Percentiles rank a stretch among this genome's conserved stretches.
phyloP scores from a whole-genome alignment of 2,888 invertebrate species.

The Drosophila robusta region DNA sequence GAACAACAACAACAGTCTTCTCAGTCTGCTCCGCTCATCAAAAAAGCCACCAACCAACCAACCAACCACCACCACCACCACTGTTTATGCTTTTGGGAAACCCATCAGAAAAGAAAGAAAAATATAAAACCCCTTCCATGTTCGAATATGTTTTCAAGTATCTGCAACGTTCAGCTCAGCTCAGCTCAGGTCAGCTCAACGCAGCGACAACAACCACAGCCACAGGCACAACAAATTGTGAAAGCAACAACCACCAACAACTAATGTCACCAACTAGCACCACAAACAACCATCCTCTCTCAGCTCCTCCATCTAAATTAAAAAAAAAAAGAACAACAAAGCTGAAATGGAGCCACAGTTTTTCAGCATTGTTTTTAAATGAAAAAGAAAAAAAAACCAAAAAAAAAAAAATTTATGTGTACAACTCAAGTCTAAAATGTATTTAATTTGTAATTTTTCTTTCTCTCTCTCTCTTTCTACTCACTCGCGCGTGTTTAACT shows the following conservation, averaged over 20 bases:
- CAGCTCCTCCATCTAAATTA: slow-evolving; percentile 34
- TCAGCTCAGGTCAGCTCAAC: slow-evolving; percentile 26
- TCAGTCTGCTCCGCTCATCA: slow-evolving; percentile 67
- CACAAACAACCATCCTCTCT: slow-evolving; percentile 15
- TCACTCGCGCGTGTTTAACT: slow-evolving; percentile 7
- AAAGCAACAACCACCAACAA: slow-evolving; percentile 20
- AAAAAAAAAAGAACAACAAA: slow-evolving; percentile 8
- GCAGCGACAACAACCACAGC: slow-evolving; percentile 10
- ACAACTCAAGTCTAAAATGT: slow-evolving; percentile 34
- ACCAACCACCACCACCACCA: slow-evolving; percentile 22
- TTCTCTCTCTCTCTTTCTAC: slow-evolving; percentile 24
- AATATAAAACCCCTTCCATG: background rate
- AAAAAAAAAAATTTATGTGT: slow-evolving; percentile 20
- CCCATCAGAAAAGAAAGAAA: slow-evolving; percentile 2
- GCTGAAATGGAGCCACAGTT: slow-evolving; percentile 22
- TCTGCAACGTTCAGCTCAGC: slow-evolving; percentile 20
- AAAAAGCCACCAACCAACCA: slow-evolving; percentile 43
- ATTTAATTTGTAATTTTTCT: slow-evolving; percentile 66
- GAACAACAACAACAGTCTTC: slow-evolving; percentile 48
- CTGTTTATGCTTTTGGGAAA: slow-evolving; percentile 18
- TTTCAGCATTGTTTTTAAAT: slow-evolving; percentile 26
- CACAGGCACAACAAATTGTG: slow-evolving; percentile 23
- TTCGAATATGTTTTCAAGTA: background rate
- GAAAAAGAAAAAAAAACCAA: slow-evolving; percentile 5
- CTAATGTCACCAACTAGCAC: slow-evolving; percentile 11